Conservation (phyloP, 1,140 invertebrate species). For the Drosophila azteca region DNA sequence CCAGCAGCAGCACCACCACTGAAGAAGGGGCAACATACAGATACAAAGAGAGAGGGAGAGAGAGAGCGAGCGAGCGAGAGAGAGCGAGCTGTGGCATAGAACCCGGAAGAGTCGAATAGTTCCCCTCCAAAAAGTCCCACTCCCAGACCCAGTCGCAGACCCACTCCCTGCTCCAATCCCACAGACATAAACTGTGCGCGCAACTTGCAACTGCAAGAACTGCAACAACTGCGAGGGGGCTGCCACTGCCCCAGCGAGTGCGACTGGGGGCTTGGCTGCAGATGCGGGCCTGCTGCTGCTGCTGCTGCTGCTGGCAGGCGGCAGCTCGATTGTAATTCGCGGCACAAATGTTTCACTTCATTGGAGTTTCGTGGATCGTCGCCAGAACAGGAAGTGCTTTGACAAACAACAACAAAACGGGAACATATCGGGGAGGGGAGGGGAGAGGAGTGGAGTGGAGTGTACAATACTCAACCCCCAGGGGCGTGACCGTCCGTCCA, state of each 20-base stretch:
- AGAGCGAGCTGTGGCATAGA: constrained; percentile 33
- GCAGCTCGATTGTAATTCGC: constrained; percentile 73
- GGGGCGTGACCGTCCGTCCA: constrained; percentile 41
- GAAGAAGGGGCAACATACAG: neutral
- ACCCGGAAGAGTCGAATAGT: constrained; percentile 71
- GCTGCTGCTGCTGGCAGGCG: constrained; percentile 22
- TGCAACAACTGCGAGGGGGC: constrained; percentile 8
- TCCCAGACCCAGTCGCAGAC: neutral
- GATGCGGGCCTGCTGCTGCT: constrained; percentile 57
- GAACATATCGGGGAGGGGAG: constrained; percentile 32
- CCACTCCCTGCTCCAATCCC: constrained; percentile 1
- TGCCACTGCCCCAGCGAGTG: neutral
- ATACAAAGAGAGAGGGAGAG: neutral
- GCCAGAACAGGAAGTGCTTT: constrained; percentile 70
- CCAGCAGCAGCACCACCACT: constrained; percentile 30
- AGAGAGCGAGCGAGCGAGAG: constrained; percentile 5
- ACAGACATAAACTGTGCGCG: constrained; percentile 58
- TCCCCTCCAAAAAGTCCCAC: constrained; percentile 20
- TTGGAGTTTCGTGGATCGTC: constrained; percentile 71
- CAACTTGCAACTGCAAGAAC: constrained; percentile 80
- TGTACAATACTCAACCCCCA: neutral
- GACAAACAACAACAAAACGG: constrained; percentile 44
- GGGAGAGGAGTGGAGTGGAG: constrained; percentile 15
- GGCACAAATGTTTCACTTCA: constrained; percentile 80
- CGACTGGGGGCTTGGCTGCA: constrained; percentile 36